Evolutionary conservation across 2,797 vertebrate species (phyloP).

Genomic region (Danio choprae): DNA sequence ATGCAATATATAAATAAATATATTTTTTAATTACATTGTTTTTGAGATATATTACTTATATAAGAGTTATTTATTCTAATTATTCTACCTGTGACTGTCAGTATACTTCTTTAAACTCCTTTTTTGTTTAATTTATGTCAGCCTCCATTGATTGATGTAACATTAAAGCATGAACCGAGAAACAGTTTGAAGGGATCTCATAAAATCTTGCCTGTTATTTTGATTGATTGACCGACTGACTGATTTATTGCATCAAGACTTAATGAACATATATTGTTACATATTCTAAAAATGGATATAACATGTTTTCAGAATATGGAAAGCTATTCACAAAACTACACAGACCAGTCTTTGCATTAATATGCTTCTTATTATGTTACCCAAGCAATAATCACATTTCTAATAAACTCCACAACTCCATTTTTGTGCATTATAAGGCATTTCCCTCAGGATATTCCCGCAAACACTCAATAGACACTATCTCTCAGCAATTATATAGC

Average conservation of each 20-base stretch:
- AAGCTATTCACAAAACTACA: conserved; percentile 14
- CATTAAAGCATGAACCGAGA: neutral
- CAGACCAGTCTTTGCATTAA: conserved; percentile 9
- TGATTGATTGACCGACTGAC: neutral
- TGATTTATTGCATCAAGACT: neutral
- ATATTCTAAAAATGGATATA: neutral
- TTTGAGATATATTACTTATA: too few relatives aligned
- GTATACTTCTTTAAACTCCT: neutral
- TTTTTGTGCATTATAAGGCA: conserved; percentile 30
- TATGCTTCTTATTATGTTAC: conserved; percentile 10
- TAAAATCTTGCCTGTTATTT: neutral
- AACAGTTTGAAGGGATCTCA: neutral
- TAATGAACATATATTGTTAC: neutral
- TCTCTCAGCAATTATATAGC: conserved; percentile 20
- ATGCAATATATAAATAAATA: too few relatives aligned
- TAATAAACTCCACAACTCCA: conserved; percentile 3
- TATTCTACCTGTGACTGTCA: too few relatives aligned
- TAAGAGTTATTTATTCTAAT: neutral
- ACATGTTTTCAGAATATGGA: neutral
- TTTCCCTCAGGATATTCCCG: conserved; percentile 10
- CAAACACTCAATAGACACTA: conserved; percentile 8
- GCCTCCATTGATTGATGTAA: neutral
- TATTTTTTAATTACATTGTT: too few relatives aligned
- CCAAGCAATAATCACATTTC: conserved; percentile 14
- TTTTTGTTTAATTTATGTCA: neutral